Base-by-base conservation (phyloP, 1,140 invertebrate genomes). In the Phenacoccus solenopsis region DNA sequence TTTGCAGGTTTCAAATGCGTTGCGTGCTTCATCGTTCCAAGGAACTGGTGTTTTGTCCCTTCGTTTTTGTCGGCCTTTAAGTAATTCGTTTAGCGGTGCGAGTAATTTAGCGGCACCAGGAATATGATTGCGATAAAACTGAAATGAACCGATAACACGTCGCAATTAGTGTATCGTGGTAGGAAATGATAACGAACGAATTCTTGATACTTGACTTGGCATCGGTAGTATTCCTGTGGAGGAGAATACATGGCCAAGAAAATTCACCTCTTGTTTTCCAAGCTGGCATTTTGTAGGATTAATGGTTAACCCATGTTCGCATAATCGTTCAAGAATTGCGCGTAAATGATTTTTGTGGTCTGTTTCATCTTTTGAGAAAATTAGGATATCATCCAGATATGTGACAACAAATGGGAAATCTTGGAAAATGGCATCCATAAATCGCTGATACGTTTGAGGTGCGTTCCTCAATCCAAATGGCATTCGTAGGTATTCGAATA, bases 341-440 rank as follows among this genome's bases (percentile, higher is more conserved):
- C 70, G 35, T 73, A 73, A n/a, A n/a, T n/a, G 9, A 70, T 67
- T 21, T 22, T n/a, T n/a, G n/a, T n/a, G n/a, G n/a, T n/a, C n/a
- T n/a, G n/a, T n/a, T n/a, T n/a, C n/a, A n/a, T n/a, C 73, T 68
- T 24, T 57, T 1, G 77, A 79, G 0, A 72, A 76, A 7, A 80
- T 67, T 0, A 80, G 68, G 2, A 80, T 72, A 69, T 80, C 77
- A 70, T 79, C 78, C 2, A 79, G 72, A 57, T 78, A 79, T 28
- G 72, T 59, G 57, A 74, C 80, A 2, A 64, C 64, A 69, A 76
- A 79, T 30, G 75, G 73, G 9, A 78, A 72, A 12, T 74, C 79
- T 56, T 73, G 4, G 13, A 69, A 3, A 22, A 73, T 38, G 22
- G 38, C 30, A 61, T 70, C 35, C 21, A 73, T 72, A 28, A 70